Evolutionary conservation across 2,113 vertebrate species (phyloP), one percentile per base, ranked within the genome.

Genomic region (Gymnarchus niloticus): DNA sequence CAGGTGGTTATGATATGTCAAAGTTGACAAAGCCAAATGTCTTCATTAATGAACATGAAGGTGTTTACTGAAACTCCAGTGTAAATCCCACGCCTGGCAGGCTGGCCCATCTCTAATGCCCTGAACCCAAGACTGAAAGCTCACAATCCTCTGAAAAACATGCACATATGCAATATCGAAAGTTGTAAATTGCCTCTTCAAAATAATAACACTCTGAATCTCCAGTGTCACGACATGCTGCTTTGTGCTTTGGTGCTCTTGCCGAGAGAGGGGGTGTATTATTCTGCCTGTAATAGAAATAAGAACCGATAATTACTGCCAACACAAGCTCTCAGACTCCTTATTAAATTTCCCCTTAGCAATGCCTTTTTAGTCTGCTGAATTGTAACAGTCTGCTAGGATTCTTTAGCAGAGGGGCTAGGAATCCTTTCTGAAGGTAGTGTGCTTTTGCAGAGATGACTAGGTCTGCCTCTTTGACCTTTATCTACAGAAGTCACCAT

Each of bases 231-330:
- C 14, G 59, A 65, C 59, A 33, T 73, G 33, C 65, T 69, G 61
- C 28, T 5, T 69, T 37, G 61, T 65, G 12, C 25, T 12, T 65
- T 65, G 59, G 9, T 41, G 4, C 65, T 41, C 41, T n/a, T n/a
- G n/a, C 28, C 14, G 4, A 37, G 65, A 33, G 33, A 73, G 65
- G 65, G 65, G 14, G 65, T 17, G 6, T 37, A 33, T 73, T 73
- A 41, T 73, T 41, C 33, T 73, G 65, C 12, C 28, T 33, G 25
- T 37, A 37, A 41, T 33, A 73, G 65, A 73, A 73, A 73, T 73
- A 73, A 37, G 65, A 73, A 41, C 65, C 65, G 28, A 73, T 73
- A 41, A 73, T 73, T 73, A 37, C 65, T 73, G 65, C 65, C 65
- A 73, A 41, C 28, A 33, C 65, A 73, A 73, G 65, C 28, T 41